phyloP scores from a whole-genome alignment of 2,888 invertebrate species.

The Meiosimyza platycephala region DNA sequence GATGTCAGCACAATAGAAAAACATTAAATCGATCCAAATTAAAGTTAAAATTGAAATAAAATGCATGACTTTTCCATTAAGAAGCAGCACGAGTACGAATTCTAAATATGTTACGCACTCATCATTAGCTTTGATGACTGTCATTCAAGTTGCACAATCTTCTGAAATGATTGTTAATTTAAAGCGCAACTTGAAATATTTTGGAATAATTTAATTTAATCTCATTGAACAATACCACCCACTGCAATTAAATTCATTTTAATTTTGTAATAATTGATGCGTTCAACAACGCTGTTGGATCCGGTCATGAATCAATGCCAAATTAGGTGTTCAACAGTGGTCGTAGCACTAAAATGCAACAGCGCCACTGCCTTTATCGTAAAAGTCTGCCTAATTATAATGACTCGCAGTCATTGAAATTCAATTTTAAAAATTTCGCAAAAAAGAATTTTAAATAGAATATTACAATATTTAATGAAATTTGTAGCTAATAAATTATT shows the following conservation, averaged over 20 bases:
- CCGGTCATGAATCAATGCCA: slow-evolving; percentile 28
- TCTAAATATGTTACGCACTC: no score
- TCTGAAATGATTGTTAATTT: no score
- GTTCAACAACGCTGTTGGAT: slow-evolving; percentile 11
- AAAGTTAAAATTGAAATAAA: no score
- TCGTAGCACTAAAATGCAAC: background rate
- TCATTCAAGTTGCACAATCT: no score
- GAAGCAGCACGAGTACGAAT: no score
- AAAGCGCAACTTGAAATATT: no score
- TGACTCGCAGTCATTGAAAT: slow-evolving; percentile 2
- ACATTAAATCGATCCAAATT: no score
- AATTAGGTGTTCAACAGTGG: slow-evolving; percentile 25
- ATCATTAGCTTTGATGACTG: no score
- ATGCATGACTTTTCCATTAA: no score
- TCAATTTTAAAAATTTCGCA: background rate
- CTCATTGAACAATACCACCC: background rate
- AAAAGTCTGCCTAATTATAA: no score
- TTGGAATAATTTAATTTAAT: no score
- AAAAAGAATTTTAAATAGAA: background rate
- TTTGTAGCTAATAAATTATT: slow-evolving; percentile 12
- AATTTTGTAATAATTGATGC: slow-evolving; percentile 31
- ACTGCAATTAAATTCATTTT: slow-evolving; percentile 8
- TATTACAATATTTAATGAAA: background rate
- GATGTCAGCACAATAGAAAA: no score
- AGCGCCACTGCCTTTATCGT: background rate